Evolutionary conservation across 1,140 invertebrate genomes (phyloP), one percentile per base, ranked within the genome.

Genomic region (Liolophura sinensis): DNA sequence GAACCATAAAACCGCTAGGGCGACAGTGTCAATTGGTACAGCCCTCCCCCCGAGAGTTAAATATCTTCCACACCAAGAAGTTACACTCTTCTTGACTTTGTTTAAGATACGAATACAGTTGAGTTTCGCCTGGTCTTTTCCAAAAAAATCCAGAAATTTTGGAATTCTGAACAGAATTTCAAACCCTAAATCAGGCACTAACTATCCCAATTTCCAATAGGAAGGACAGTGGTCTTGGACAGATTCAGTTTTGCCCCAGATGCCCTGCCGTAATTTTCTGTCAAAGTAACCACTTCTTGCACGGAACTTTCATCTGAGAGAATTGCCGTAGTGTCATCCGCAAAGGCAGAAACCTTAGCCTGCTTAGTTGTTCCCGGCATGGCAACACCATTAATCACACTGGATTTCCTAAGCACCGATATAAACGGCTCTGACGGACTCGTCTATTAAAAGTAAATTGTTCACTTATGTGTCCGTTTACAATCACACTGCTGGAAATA

Each of bases 401-500:
- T n/a, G 7, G 49, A 24, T 6, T 20, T 4, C 3, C 61, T 15
- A 16, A 62, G 54, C 25, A 14, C 47, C 18, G 18, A 1, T n/a
- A 24, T 50, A 24, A 67, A 22, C 56, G 74, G 72, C 27, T 85
- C 78, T 0, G 82, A 5, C 67, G 65, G 0, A 85, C 78, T 14
- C 81, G 80, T 1, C 78, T 22, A 0, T n/a, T n/a, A 15, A 82
- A 68, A 1, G 48, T 25, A 31, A 82, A 74, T 0, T 55, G 63
- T 0, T 72, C 64, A 0, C 78, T 25, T 15, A 52, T 15, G 11
- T 62, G 50, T 9, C 47, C 24, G 18, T 62, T 62, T 18, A 52
- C 40, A n/a, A 52, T 62, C 22, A 62, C 40, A 15, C 11, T 25
- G 27, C 25, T 46, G n/a, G 18, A 52, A 18, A 46, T 24, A 49